Base-by-base conservation (phyloP, 1,140 invertebrate species). In the Nilaparvata lugens region DNA sequence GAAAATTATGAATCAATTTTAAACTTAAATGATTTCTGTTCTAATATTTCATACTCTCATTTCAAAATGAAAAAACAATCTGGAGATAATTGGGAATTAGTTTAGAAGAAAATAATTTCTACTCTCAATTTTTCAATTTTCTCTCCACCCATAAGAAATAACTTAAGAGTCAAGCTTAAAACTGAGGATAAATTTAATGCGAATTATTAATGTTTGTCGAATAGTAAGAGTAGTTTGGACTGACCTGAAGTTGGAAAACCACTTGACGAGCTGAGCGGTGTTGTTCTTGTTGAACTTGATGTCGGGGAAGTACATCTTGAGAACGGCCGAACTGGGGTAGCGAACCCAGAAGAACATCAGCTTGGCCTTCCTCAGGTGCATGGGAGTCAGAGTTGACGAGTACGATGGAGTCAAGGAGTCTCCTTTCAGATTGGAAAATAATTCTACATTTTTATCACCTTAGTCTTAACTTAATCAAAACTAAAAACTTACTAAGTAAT, bases 251-350 rank as follows among this genome's bases (percentile, higher is more conserved):
- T 98, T 99, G 72, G 95, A 98, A 86, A 99, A 98, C 97, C 97
- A 99, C 79, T 99, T 99, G 81, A 99, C 97, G 72, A 99, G 87
- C 81, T 99, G 97, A 69, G 97, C 97, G 63, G 97, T 99, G 81
- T 99, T 99, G 82, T 98, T 98, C 81, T 99, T 99, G 84, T 99
- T 99, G 83, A 99, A 99, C 75, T 95, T 96, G 78, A 99, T 98
- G 82, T 99, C 97, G 13, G 96, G 96, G 83, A 99, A 99, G 83
- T 97, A 99, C 85, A 95, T 96, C 83, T 99, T 99, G 71, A 99
- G 87, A 64, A 98, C 90, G 68, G 93, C 88, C 48, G 96, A 98
- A 75, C 91, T 97, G 42, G 97, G 97, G 79, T 99, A 99, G 68
- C 97, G 85, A 65, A 96, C 95, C 89, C 94, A 99, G 87, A 99